A percentile compares a stretch with the other conserved stretches of the same genome.
phyloP scores from a whole-genome alignment of 2,888 invertebrate genomes.

The Tridacna gigas region DNA sequence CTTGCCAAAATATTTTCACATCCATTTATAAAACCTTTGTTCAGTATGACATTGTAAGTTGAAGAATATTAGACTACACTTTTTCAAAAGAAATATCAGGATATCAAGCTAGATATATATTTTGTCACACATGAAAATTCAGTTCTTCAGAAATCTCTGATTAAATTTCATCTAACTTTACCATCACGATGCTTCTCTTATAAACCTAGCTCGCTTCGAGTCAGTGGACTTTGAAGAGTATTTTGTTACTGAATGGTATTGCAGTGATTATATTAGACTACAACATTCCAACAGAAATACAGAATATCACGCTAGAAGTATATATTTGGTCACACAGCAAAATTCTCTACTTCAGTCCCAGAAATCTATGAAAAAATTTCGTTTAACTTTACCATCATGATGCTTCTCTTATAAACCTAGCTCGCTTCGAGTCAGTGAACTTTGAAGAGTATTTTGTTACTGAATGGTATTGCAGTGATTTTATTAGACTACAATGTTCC shows the following conservation, averaged over 20 bases:
- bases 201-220: slow-evolving; percentile 53
- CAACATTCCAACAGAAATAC: too few relatives aligned
- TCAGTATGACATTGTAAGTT: too few relatives aligned
- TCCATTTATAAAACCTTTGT: background rate
- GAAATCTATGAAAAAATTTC: too few relatives aligned
- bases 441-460: slow-evolving; percentile 31
- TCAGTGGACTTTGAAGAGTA: background rate
- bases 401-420: slow-evolving; percentile 39
- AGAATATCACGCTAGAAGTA: too few relatives aligned
- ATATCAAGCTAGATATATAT: too few relatives aligned
- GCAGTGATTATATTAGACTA: background rate
- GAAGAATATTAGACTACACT: too few relatives aligned
- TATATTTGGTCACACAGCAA: background rate
- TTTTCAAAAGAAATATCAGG: too few relatives aligned
- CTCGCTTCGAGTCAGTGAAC: slow-evolving; percentile 48
- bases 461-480: slow-evolving; percentile 17
- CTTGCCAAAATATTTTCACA: too few relatives aligned
- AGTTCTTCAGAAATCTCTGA: too few relatives aligned
- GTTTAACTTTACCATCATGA: slow-evolving; percentile 4
- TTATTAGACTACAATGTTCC: too few relatives aligned
- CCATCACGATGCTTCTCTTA: slow-evolving; percentile 16
- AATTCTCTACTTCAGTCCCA: too few relatives aligned
- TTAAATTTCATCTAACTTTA: background rate
- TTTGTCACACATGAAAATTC: background rate
- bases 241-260: slow-evolving; percentile 23